Base-by-base conservation (phyloP, 2,888 invertebrate genomes). In the Polyommatus iphigenia region DNA sequence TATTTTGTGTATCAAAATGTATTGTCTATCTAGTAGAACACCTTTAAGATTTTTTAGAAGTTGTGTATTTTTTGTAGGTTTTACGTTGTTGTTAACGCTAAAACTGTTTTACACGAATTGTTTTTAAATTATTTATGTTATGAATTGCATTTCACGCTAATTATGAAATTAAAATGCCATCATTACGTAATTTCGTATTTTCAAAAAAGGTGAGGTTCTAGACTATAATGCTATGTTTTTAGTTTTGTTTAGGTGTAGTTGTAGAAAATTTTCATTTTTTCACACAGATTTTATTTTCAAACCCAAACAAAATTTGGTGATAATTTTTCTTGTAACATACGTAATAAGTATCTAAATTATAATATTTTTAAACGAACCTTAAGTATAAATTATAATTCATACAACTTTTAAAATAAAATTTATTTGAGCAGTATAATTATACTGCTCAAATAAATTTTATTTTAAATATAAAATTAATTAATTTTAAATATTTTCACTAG, bases 181-280 rank as follows among this genome's bases (percentile, higher is more conserved):
- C 72, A 41, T 20, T 72, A 41, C 41, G 72, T 72, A 20, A 72
- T 41, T 41, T 41, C 41, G 10, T 20, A 72, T 41, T 41, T 72
- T 36, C 41, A 72, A 41, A 32, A 71, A 71, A 72, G 72, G 72
- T 72, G 41, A 72, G 41, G 72, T 20, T 41, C 13, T 72, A 36
- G 32, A 71, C 0, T 71, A 8, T 67, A 24, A 18, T 71, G 36
- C 6, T 8, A 20, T 41, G 8, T 41, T 41, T 10, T 20, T 41
- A 67, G 29, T 29, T 29, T 67, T 18, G 29, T 6, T 13, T 62
- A 24, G 8, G 13, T 20, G 6, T 67, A 32, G 7, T 32, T 67
- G 5, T 29, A 15, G 15, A 67, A 24, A 0, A 13, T 24, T 24
- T 0, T 0, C 29, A 15, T 67, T 67, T 5, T 4, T 67, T 29